Evolutionary conservation across 1,140 invertebrate genomes (phyloP), one percentile per base, ranked within the genome.

Genomic region (Psilanteris sp.): DNA sequence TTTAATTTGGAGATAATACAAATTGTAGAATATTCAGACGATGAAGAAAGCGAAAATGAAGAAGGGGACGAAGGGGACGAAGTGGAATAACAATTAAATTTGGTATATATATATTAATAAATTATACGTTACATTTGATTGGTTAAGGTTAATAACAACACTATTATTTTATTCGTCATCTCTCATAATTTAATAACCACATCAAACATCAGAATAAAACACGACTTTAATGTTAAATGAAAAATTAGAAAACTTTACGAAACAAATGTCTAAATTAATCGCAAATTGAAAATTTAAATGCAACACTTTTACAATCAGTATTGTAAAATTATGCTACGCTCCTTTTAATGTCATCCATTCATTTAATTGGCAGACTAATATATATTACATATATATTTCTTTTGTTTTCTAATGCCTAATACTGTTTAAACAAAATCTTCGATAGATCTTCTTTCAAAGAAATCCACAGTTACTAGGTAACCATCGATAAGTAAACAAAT

Each of bases 351-450:
- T 59, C 67, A 71, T 54, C 29, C 67, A 71, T 62, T 37, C 55
- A 61, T 61, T 61, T 61, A 46, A 61, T 62, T 43, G 18, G 50
- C 66, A 22, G 54, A 61, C 55, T 71, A 71, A 57, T 68, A 68
- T 68, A 71, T 71, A 62, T 71, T 71, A 71, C 67, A 61, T 71
- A 71, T 54, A 71, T 46, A 52, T 68, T 41, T 54, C 43, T 61
- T 44, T 66, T 57, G 5, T 4, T 52, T 50, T 55, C 55, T 71
- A 71, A 61, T 41, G 54, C 67, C 67, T 71, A 71, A 71, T 71
- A 71, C 67, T 71, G 67, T 71, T 71, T 31, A 54, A 61, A 71
- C 29, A 71, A 61, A 71, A 61, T 54, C 36, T 16, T 61, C 16
- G 3, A 36, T 44, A 59, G 44, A 61, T 46, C 55, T 44, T 71